These are phyloP conservation scores for Halichoerus grypus DNA, from an alignment of 2,113 vertebrate genomes.

Conservation along the genomic window DNA sequence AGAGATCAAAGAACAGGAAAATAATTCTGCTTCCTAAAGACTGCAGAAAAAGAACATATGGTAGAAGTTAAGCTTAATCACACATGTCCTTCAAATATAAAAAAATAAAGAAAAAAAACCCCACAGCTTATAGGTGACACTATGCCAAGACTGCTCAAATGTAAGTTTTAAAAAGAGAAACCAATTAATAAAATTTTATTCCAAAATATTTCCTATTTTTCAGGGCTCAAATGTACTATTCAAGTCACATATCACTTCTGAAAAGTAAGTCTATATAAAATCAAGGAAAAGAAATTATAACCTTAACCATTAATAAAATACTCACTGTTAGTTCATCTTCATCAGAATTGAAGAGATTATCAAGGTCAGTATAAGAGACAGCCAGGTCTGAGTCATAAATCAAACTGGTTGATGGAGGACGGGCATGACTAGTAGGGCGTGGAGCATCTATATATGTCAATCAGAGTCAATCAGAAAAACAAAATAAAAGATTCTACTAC, in stretches of 20 bases:
- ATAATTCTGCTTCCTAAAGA: constrained; percentile 53
- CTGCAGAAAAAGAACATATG: constrained; percentile 10
- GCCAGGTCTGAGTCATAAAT: constrained; percentile 97
- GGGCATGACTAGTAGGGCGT: constrained; percentile 91
- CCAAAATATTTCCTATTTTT: constrained; percentile 29
- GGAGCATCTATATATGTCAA: constrained; percentile 90
- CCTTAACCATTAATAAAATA: constrained; percentile 65
- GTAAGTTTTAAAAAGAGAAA: not conserved
- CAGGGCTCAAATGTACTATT: not conserved
- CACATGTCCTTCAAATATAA: not conserved
- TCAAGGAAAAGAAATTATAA: constrained; percentile 48
- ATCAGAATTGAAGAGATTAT: constrained; percentile 99
- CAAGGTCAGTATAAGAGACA: constrained; percentile 97
- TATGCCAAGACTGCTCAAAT: not conserved
- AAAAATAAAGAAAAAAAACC: not conserved
- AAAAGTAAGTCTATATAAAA: constrained; percentile 44
- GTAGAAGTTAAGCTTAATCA: constrained; percentile 22
- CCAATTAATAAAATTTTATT: constrained; percentile 4
- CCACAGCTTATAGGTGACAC: not conserved
- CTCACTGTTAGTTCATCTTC: constrained; percentile 98
- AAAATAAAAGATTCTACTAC: constrained; percentile 62
- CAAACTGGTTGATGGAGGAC: constrained; percentile 95
- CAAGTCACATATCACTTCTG: constrained; percentile 44
- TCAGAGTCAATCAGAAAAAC: constrained; percentile 51
- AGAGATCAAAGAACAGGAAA: constrained; percentile 48